Conservation (phyloP, 2,113 vertebrate species). For the Larimichthys polyactis region DNA sequence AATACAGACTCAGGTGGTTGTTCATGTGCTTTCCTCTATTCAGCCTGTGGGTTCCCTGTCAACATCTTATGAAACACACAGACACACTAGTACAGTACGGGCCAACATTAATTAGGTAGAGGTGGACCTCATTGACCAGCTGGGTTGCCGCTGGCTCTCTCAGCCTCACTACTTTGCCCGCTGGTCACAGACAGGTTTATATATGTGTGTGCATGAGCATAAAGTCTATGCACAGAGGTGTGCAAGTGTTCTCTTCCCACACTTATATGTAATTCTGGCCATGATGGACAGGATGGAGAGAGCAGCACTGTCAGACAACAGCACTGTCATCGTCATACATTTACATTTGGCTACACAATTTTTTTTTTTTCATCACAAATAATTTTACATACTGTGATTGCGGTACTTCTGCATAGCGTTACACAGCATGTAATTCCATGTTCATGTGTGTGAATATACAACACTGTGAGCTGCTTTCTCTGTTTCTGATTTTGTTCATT, state of each 20-base stretch:
- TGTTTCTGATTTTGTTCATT: constrained; percentile 15
- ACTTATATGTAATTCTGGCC: not conserved
- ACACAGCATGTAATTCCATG: not conserved
- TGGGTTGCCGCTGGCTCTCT: constrained; percentile 31
- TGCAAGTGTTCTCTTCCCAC: not conserved
- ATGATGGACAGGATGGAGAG: not conserved
- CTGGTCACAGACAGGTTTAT: constrained; percentile 16
- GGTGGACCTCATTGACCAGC: constrained; percentile 43
- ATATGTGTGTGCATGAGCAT: not conserved
- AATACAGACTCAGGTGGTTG: constrained; percentile 41
- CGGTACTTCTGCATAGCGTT: not conserved
- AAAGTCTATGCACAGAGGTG: constrained; percentile 1
- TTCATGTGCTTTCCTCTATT: constrained; percentile 35
- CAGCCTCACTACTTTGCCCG: constrained; percentile 30
- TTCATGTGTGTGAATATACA: not conserved
- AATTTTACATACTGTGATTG: not conserved
- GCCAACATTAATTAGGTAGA: constrained; percentile 54
- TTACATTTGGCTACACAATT: not conserved
- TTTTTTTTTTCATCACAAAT: not conserved
- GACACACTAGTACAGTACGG: constrained; percentile 9
- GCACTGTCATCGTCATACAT: not conserved
- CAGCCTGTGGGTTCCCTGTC: constrained; percentile 43
- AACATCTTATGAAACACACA: constrained; percentile 52
- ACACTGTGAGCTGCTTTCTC: constrained; percentile 7
- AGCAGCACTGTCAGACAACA: not conserved